Percentiles rank a stretch among this genome's conserved stretches.
phyloP scores from a whole-genome alignment of 2,888 invertebrate genomes.

The Dusona sp. region DNA sequence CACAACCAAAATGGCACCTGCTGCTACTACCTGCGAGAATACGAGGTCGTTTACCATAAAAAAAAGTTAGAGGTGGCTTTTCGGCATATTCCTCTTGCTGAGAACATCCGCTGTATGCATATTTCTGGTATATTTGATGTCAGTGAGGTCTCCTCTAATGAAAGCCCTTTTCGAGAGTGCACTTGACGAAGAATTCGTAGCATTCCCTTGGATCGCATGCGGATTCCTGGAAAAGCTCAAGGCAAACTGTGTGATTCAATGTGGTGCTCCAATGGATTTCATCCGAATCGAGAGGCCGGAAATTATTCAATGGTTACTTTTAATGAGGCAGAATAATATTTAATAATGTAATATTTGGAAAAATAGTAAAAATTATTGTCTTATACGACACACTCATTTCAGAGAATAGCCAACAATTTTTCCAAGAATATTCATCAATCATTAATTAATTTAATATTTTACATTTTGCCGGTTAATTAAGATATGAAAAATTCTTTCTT shows the following conservation, averaged over 20 bases:
- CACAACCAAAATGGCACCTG: slow-evolving; percentile 17
- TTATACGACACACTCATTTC: neutral
- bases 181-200: slow-evolving; percentile 21
- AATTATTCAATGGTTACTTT: neutral
- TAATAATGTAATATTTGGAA: neutral
- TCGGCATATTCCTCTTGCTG: neutral
- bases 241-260: slow-evolving; percentile 26
- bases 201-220: slow-evolving; percentile 7
- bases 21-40: slow-evolving; percentile 19
- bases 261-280: slow-evolving; percentile 2
- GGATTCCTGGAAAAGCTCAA: slow-evolving; percentile 28
- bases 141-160: slow-evolving; percentile 1
- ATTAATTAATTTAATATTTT: neutral
- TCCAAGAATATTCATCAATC: neutral
- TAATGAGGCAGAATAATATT: neutral
- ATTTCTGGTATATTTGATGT: slow-evolving; percentile 1
- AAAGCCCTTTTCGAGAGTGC: slow-evolving; percentile 5
- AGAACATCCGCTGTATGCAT: slow-evolving; percentile 9
- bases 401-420: too few relatives aligned
- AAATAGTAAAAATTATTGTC: neutral
- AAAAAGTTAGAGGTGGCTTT: neutral
- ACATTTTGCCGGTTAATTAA: neutral
- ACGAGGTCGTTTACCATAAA: slow-evolving; percentile 1
- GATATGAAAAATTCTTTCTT: neutral
- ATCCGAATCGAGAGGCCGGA: neutral